phyloP scores from a whole-genome alignment of 1,140 invertebrate species.

The Atopsyche davidsoni region DNA sequence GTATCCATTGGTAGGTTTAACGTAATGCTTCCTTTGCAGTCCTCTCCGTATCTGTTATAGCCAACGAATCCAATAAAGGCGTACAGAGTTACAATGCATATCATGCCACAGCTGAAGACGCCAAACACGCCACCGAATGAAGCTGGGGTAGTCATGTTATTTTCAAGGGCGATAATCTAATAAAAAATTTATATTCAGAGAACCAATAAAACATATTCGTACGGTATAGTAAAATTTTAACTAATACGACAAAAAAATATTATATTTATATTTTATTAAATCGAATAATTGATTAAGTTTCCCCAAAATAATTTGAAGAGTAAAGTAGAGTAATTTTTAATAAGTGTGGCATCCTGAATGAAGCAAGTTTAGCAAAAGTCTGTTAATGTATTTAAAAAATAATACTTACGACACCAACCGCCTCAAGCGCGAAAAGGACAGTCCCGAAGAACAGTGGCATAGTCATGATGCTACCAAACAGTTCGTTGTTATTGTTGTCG shows the following conservation, averaged over 20 bases:
- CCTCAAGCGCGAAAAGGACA: constrained; percentile 82
- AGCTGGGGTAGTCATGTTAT: constrained; percentile 67
- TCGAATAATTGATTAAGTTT: no score
- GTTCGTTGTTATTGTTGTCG: constrained; percentile 47
- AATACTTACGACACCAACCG: constrained; percentile 74
- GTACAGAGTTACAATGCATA: constrained; percentile 60
- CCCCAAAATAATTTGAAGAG: no score
- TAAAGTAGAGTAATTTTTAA: no score
- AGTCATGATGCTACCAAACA: constrained; percentile 50
- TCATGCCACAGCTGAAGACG: constrained; percentile 67
- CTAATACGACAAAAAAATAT: no score
- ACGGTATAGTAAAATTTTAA: no score
- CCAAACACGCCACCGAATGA: constrained; percentile 61
- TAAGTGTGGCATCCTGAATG: no score
- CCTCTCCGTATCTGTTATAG: constrained; percentile 64
- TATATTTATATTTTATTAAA: no score
- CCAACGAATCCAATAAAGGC: constrained; percentile 67
- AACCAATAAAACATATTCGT: constrained; percentile 9
- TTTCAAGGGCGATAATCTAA: constrained; percentile 69
- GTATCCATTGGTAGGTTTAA: constrained; percentile 56
- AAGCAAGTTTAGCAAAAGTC: no score
- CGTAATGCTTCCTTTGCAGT: constrained; percentile 55
- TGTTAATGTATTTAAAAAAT: neutral
- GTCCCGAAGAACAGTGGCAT: constrained; percentile 80
- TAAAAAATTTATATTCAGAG: constrained; percentile 18